Base-by-base conservation (phyloP, 2,888 invertebrate species). In the Agonopterix subpropinquella region DNA sequence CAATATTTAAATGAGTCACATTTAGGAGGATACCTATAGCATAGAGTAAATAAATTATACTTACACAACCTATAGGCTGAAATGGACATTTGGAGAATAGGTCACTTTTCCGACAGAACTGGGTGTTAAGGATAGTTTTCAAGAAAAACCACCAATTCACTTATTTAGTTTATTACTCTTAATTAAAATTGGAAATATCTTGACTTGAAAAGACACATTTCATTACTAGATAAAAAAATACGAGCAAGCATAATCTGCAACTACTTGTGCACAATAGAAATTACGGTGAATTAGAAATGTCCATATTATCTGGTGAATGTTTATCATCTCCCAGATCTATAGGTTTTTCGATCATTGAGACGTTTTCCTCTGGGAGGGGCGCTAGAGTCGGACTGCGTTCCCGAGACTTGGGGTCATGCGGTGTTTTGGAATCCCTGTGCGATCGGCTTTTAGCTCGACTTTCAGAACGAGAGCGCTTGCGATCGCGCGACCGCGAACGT, bases 231-330 rank as follows among this genome's bases (percentile, higher is more conserved):
- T 39, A 45, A 35, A 49, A 49, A 50, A 44, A 47, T 36, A 50
- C 46, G 43, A 47, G 18, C 28, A 47, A 36, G 42, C 13, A 28
- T 51, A 48, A 35, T 36, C 11, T 45, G 36, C 36, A 36, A 28
- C 15, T 18, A 43, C 39, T 28, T 49, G 8, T 36, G 48, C 47
- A 48, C 50, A 48, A 13, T 36, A 46, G 37, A 13, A 47, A 44
- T 79, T 89, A 94, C 48, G 94, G 94, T 51, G 94, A 94, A 79
- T 94, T 93, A 11, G 94, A 94, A 77, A 94, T 94, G 74, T 94
- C 94, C 94, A 94, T 94, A 70, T 94, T 93, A 75, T 93, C 93
- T 1, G 91, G 89, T 10, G 91, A 91, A 59, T 87, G 80, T 54
- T 91, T 91, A 52, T 92, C 90, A 41, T 42, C 11, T 42, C 65